Conservation (phyloP, 2,113 vertebrate species). For the Narcine bancroftii region DNA sequence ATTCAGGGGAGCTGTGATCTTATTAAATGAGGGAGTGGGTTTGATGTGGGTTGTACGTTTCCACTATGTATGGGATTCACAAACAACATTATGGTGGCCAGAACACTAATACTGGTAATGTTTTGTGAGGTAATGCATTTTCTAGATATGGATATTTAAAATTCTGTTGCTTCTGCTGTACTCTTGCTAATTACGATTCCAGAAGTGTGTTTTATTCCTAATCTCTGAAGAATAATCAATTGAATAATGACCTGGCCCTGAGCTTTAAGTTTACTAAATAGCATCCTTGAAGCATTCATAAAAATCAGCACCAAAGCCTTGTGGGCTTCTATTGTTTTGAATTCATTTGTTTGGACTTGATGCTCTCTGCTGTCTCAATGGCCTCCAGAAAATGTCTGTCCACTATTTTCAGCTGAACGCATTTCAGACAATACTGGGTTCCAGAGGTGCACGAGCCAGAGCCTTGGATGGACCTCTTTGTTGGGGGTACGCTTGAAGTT, state of each 20-base stretch:
- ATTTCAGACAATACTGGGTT: too few species aligned
- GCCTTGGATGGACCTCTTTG: too few species aligned
- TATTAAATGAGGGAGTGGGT: too few species aligned
- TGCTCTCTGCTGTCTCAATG: not conserved
- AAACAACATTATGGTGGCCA: too few species aligned
- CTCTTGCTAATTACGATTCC: not conserved
- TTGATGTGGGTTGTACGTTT: too few species aligned
- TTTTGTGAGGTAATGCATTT: not conserved
- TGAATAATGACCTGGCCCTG: conserved; percentile 42
- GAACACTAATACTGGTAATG: too few species aligned
- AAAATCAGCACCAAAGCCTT: not conserved
- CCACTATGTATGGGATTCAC: too few species aligned
- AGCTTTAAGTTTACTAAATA: conserved; percentile 40
- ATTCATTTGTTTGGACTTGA: not conserved
- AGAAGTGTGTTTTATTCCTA: not conserved
- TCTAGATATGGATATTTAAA: not conserved
- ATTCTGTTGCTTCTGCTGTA: not conserved
- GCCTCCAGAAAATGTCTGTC: not conserved
- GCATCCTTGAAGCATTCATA: not conserved
- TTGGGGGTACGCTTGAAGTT: too few species aligned
- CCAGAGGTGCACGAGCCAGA: too few species aligned
- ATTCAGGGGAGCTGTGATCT: too few species aligned
- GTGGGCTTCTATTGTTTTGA: not conserved
- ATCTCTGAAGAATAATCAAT: conserved; percentile 41
- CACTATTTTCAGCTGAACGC: too few species aligned